Conservation (phyloP, 2,113 vertebrate species). For the Camarhynchus parvulus region DNA sequence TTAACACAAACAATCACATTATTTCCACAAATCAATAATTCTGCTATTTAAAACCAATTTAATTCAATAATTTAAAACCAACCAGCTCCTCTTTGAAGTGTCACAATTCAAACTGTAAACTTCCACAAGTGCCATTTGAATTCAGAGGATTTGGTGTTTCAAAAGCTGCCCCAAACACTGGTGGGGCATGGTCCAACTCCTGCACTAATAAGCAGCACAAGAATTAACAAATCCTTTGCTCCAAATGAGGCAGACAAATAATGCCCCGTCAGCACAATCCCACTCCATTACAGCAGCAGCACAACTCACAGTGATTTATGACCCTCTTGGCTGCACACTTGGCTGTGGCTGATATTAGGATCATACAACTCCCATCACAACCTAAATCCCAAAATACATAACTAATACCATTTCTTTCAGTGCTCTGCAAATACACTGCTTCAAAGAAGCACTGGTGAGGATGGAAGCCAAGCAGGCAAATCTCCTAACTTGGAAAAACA, state of each 20-base stretch:
- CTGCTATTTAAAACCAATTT: background rate
- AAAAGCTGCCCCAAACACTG: background rate
- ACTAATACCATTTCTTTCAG: background rate
- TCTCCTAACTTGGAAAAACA: background rate
- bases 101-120: background rate
- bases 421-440: background rate
- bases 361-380: background rate
- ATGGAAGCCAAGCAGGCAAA: background rate
- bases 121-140: background rate
- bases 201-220: background rate
- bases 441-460: background rate
- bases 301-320: background rate
- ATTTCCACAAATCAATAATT: background rate
- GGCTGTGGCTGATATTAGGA: background rate
- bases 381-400: background rate
- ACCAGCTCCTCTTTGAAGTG: background rate
- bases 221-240: slow-evolving; percentile 36
- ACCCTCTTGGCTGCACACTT: background rate
- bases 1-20: background rate
- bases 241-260: background rate
- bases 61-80: background rate
- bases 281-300: background rate
- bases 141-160: background rate
- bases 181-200: background rate
- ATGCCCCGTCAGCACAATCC: background rate